Evolutionary conservation across 2,797 vertebrate species (phyloP), one percentile per base, ranked within the genome.

Genomic region (Oreochromis grahami): DNA sequence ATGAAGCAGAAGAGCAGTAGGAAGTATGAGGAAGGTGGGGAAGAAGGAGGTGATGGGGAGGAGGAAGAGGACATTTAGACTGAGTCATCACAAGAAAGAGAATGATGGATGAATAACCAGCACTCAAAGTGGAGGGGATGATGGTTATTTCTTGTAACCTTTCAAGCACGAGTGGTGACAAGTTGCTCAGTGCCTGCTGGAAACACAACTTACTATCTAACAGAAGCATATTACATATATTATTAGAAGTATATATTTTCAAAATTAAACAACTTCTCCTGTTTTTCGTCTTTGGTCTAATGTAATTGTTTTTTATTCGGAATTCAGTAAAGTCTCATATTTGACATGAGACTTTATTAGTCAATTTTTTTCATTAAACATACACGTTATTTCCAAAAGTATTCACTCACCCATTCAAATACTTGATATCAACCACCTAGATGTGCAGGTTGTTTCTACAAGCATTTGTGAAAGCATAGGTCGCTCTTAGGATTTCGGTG

Each of bases 41-140:
- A 76, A 87, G 80, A 63, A 84, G 68, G 82, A 58, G 38, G 80
- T 55, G 82, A 74, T 53, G 70, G 58, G 78, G 82, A 82, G 76
- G 63, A 85, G 77, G 76, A 72, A 80, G 32, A 82, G 78, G 82
- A 83, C 80, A 81, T 90, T 89, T 85, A 88, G 87, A 94, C 82
- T 93, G 90, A 92, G 84, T 93, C 91, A 91, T 89, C 91, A 88
- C 36, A 78, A 83, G 63, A 78, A 55, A 79, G 58, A 80, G 34
- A 91, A 79, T 74, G 60, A 91, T 86, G 81, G 87, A 87, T 90
- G 86, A 78, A 85, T 56, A 82, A 80, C 45, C 8, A 51, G 70
- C 74, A 68, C 86, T 89, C 77, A 89, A 90, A 88, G 87, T 56
- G 72, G 24, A 79, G 7, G 55, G 79, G 45, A 76, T 83, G 80